Conservation (phyloP, 2,797 vertebrate genomes). For the Microctenopoma lineatum region DNA sequence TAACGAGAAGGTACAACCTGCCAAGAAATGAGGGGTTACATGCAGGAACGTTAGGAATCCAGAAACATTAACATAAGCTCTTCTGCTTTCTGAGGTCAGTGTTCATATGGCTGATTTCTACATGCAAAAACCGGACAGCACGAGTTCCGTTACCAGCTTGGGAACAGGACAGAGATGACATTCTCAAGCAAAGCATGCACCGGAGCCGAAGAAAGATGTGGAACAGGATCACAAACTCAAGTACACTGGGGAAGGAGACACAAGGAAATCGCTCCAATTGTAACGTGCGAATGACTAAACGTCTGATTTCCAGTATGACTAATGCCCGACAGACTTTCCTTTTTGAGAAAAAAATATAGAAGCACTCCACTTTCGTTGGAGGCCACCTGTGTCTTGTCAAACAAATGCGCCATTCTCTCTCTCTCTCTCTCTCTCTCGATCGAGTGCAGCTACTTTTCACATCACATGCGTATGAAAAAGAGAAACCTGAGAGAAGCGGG, state of each 20-base stretch:
- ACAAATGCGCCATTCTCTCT: conserved; percentile 13
- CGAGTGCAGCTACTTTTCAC: conserved; percentile 38
- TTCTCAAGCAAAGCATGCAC: conserved; percentile 72
- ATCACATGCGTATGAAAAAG: conserved; percentile 44
- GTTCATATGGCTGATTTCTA: conserved; percentile 28
- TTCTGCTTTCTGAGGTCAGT: conserved; percentile 31
- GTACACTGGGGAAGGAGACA: conserved; percentile 36
- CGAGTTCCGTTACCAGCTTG: conserved; percentile 43
- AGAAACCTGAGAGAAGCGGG: conserved; percentile 43
- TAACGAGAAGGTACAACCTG: background rate
- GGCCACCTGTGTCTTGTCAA: conserved; percentile 50
- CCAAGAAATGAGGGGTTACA: conserved; percentile 1
- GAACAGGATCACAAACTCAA: conserved; percentile 51
- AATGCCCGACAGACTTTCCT: conserved; percentile 40
- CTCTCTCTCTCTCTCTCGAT: background rate
- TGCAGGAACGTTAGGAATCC: conserved; percentile 22
- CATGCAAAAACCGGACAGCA: conserved; percentile 37
- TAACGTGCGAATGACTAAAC: conserved; percentile 52
- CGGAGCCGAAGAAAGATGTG: conserved; percentile 45
- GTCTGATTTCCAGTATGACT: conserved; percentile 60
- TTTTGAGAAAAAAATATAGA: conserved; percentile 15
- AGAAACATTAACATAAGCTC: background rate
- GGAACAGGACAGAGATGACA: conserved; percentile 49
- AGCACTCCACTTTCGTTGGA: conserved; percentile 17
- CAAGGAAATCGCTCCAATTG: conserved; percentile 44